A percentile compares a stretch with the other conserved stretches of the same genome.
phyloP scores from a whole-genome alignment of 64 coral and sea anemone species.

The Stichodactyla mertensii region DNA sequence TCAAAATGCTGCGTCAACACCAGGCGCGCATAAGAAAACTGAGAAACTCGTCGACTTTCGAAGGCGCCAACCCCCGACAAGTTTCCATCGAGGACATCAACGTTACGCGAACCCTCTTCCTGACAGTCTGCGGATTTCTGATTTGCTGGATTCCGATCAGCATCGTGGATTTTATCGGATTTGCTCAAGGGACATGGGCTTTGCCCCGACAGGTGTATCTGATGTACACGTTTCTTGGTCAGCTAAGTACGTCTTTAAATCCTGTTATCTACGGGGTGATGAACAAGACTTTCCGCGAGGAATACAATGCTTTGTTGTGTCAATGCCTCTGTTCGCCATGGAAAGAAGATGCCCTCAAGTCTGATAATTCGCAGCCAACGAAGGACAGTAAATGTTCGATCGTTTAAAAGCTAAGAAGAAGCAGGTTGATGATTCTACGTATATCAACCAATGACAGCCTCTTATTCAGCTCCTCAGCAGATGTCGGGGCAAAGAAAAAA shows the following conservation, averaged over 20 bases:
- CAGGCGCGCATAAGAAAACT: conserved; percentile 12
- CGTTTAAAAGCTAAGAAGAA: neutral
- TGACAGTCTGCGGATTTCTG: conserved; percentile 54
- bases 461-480: neutral
- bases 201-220: conserved; percentile 51
- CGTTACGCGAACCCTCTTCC: conserved; percentile 48
- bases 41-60: conserved; percentile 7
- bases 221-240: conserved; percentile 67
- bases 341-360: neutral
- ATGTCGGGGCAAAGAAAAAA: neutral
- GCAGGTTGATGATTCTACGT: neutral
- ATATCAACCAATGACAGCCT: neutral
- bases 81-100: conserved; percentile 56
- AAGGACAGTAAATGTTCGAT: conserved; percentile 31
- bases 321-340: neutral
- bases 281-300: conserved; percentile 66
- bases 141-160: conserved; percentile 65
- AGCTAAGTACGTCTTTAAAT: conserved; percentile 49
- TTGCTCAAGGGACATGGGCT: conserved; percentile 50
- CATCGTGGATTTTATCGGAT: conserved; percentile 70
- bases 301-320: conserved; percentile 38
- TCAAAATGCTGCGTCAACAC: conserved; percentile 28
- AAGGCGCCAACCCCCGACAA: neutral
- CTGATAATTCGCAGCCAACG: conserved; percentile 3
- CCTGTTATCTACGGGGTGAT: conserved; percentile 59